phyloP scores from a whole-genome alignment of 2,797 vertebrate species.

The Squalus acanthias region DNA sequence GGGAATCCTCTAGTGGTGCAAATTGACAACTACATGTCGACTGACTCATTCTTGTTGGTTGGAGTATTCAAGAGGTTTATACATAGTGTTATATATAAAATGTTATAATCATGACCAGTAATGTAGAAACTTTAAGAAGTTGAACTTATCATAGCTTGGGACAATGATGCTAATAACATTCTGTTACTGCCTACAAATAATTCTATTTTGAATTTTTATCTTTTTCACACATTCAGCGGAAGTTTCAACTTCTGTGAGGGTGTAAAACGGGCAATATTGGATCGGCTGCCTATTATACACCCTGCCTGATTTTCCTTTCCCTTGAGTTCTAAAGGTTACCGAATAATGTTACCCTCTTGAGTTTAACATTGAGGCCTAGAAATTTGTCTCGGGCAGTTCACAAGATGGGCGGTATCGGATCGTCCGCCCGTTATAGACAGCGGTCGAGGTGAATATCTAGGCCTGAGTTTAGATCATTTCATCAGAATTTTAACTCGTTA shows the following conservation, averaged over 20 bases:
- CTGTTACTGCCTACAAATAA: not conserved
- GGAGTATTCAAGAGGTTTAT: not conserved
- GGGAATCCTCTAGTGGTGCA: conserved; percentile 22
- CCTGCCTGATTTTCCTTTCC: not conserved
- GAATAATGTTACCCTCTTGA: no score
- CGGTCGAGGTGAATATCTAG: no score
- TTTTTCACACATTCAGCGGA: not conserved
- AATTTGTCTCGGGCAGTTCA: no score
- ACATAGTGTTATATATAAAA: not conserved
- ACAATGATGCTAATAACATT: not conserved
- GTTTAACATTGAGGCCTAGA: no score
- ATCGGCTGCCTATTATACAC: not conserved
- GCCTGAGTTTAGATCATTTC: no score
- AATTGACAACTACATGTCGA: not conserved
- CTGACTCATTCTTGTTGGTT: not conserved
- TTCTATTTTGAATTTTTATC: not conserved
- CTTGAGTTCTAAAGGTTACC: not conserved
- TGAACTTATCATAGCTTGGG: not conserved
- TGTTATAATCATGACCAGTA: not conserved
- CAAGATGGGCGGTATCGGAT: no score
- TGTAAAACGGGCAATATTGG: not conserved
- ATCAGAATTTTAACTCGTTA: no score
- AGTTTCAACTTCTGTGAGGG: not conserved
- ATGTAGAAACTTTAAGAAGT: not conserved
- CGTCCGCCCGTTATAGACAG: no score